Evolutionary conservation across 2,888 invertebrate species (phyloP), one percentile per base, ranked within the genome.

Genomic region (Caenorhabditis zanzibari): DNA sequence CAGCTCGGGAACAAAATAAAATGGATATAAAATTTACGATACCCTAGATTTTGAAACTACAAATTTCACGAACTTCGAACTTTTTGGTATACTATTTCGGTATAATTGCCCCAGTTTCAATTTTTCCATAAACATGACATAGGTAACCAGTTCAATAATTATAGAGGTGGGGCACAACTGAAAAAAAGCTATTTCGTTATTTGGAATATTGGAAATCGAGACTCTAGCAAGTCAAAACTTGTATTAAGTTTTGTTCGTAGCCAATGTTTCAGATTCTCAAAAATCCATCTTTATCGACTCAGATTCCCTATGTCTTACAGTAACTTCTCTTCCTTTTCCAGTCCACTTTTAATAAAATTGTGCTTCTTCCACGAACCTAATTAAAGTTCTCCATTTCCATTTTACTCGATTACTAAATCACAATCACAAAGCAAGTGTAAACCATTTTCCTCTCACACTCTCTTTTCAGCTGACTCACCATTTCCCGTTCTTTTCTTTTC

Each of bases 391-490:
- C 28, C n/a, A 38, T 38, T 38, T 58, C 58, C 5, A 58, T 24
- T n/a, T 26, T 68, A 49, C 52, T 68, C 68, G 16, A 68, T 68
- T 68, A 68, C 68, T 41, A 54, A 54, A 68, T 68, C 68, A 66
- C 66, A 66, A 66, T 66, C 66, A 68, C 68, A 54, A 68, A 63
- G 54, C 63, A 9, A 64, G 75, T 75, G 75, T 75, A 75, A 75
- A 75, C 49, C 28, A 59, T 72, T 58, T 58, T 56, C 28, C 16
- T 58, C 44, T 14, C 35, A 28, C 56, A 41, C 63, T 68, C 64
- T 47, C 22, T 49, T 54, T 35, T 52, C 44, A 12, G 38, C 68
- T 71, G 77, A 77, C 77, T 77, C 77, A 77, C 68, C 49, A 38
- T 35, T 59, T 64, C 49, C 68, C 47, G 58, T 71, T 58, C 58